phyloP scores from a whole-genome alignment of 2,797 vertebrate species.

The Poeciliopsis paucimaculata region DNA sequence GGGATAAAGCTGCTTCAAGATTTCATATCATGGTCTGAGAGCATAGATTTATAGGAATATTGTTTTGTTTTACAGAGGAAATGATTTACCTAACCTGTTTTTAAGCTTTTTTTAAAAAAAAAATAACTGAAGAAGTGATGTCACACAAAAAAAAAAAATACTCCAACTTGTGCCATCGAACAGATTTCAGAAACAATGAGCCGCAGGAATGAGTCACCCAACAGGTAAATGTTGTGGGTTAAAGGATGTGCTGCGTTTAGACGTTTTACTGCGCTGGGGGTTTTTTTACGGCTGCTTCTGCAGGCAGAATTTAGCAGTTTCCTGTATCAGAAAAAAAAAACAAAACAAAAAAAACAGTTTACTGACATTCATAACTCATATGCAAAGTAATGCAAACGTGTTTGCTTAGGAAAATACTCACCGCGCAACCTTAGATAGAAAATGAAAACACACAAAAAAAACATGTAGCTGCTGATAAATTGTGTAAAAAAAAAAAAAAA shows the following conservation, averaged over 20 bases:
- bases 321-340: constrained; percentile 12
- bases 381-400: constrained; percentile 60
- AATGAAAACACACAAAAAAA: constrained; percentile 2
- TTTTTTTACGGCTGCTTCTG: not conserved
- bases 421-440: not conserved
- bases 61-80: too few relatives aligned
- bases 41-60: too few relatives aligned
- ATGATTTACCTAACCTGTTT: not conserved
- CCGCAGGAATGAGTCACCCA: not conserved
- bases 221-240: constrained; percentile 33
- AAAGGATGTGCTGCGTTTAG: not conserved
- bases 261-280: not conserved
- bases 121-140: not conserved
- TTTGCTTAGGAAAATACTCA: not conserved
- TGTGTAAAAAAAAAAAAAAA: not conserved
- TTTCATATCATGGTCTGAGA: not conserved
- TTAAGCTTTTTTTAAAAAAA: not conserved
- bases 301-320: constrained; percentile 3
- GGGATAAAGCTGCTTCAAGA: not conserved
- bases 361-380: constrained; percentile 2
- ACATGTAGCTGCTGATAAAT: constrained; percentile 4
- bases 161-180: not conserved
- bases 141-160: not conserved
- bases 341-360: constrained; percentile 1
- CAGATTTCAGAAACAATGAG: not conserved